Evolutionary conservation across 2,113 vertebrate genomes (phyloP), one percentile per base, ranked within the genome.

Genomic region (Pheucticus melanocephalus): DNA sequence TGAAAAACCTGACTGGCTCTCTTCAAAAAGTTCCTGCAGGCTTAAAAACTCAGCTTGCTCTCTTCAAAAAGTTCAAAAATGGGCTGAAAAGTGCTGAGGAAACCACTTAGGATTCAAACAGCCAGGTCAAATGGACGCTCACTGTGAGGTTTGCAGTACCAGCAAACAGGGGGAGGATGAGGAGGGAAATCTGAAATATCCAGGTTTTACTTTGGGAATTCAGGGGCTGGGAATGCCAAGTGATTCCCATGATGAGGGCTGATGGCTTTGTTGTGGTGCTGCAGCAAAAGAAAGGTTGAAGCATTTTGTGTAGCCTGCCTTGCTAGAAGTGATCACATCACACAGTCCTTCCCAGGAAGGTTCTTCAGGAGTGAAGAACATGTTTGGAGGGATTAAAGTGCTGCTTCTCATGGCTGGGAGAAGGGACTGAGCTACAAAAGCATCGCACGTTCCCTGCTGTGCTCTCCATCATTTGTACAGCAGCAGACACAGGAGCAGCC

Each of bases 71-170:
- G 25, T 27, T 27, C 54, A 47, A n/a, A n/a, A n/a, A 3, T 33
- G 65, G 76, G 50, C 56, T 88, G 78, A 60, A 37, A 84, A 80
- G 61, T 73, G 86, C 37, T 73, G 76, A 80, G 76, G 79, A 84
- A 86, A 54, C 2, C 65, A 66, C 56, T 79, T 33, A 23, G 42
- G 50, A 16, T 50, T 51, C 66, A 24, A 51, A 66, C 71, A 21
- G 30, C 45, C 82, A n/a, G 86, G 61, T 90, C 65, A 44, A 21
- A 57, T 37, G 80, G 57, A 20, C n/a, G 6, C 42, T 72, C 50
- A 6, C 14, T 42, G 27, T 51, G 44, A 51, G 0, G 0, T 30
- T 2, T 6, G 12, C 50, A 78, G 42, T 20, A 23, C 50, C 42
- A 5, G 65, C 30, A 81, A 50, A 28, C 28, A 15, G 56, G 50